Conservation (phyloP, 2,113 vertebrate genomes). For the Oreotrochilus melanogaster region DNA sequence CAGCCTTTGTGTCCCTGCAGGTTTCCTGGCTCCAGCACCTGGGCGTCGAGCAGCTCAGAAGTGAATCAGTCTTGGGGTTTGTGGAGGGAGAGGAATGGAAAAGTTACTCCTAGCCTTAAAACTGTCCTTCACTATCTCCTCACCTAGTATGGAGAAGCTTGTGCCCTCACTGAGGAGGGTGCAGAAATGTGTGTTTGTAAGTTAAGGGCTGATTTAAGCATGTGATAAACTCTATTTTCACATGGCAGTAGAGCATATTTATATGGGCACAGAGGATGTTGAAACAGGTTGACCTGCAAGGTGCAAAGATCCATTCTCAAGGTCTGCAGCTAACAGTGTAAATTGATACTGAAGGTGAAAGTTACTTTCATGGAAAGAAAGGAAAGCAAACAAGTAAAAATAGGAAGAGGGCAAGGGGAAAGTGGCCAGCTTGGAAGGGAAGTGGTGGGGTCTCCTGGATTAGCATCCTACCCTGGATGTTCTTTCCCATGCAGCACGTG, state of each 20-base stretch:
- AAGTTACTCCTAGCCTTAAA: neutral
- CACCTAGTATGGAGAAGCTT: neutral
- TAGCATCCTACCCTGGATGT: neutral
- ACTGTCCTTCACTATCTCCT: neutral
- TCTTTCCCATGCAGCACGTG: neutral
- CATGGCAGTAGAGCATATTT: neutral
- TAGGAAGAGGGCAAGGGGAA: neutral
- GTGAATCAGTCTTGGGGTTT: rapidly evolving
- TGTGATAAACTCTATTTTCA: neutral
- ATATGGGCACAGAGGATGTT: neutral
- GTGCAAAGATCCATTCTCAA: neutral
- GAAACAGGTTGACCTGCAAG: neutral
- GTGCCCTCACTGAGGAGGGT: neutral
- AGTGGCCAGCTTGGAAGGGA: neutral
- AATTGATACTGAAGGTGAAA: neutral
- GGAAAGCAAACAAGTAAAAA: neutral
- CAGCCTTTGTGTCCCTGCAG: neutral
- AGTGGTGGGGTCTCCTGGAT: neutral
- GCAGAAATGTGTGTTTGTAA: neutral
- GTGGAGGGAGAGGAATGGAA: neutral
- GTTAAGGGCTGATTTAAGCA: neutral
- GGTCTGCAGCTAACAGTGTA: neutral
- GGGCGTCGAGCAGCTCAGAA: neutral
- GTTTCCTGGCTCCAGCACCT: neutral
- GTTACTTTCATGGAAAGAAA: neutral